Evolutionary conservation across 1,140 invertebrate species (phyloP).

Genomic region (Elymnias hypermnestra): DNA sequence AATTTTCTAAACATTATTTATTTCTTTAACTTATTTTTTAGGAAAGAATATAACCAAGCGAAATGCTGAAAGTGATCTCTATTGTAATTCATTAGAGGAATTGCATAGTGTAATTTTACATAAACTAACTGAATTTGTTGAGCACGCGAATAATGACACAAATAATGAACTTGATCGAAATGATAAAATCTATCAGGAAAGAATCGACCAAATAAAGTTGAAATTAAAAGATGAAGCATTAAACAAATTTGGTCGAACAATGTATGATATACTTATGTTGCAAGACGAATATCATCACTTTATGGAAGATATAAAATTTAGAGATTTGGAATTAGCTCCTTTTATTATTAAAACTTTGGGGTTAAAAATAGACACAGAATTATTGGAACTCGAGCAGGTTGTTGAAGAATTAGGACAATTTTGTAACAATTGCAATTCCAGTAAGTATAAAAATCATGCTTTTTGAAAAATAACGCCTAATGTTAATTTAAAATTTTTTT

Average conservation of each 20-base stretch:
- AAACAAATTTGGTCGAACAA: conserved; percentile 28
- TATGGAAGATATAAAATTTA: conserved; percentile 15
- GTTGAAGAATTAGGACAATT: conserved; percentile 22
- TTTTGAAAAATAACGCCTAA: neutral
- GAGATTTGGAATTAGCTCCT: conserved; percentile 8
- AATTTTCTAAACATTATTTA: neutral
- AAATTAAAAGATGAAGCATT: conserved; percentile 31
- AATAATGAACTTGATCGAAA: conserved; percentile 7
- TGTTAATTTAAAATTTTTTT: neutral
- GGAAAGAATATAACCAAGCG: conserved; percentile 12
- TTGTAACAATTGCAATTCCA: conserved; percentile 23
- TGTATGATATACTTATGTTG: conserved; percentile 39
- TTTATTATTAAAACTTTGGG: conserved; percentile 18
- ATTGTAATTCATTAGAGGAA: conserved; percentile 29
- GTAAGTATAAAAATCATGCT: conserved; percentile 5
- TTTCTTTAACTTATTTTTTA: conserved; percentile 5
- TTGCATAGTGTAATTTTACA: conserved; percentile 20
- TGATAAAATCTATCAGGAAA: conserved; percentile 16
- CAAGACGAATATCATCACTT: conserved; percentile 40
- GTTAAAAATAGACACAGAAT: conserved; percentile 21
- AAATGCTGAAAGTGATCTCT: conserved; percentile 13
- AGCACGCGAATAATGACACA: conserved; percentile 1
- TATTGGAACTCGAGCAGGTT: conserved; percentile 11
- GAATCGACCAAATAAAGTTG: conserved; percentile 19
- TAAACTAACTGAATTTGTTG: conserved; percentile 17